Evolutionary conservation across 2,797 vertebrate species (phyloP).

Genomic region (Sebastes cheni): DNA sequence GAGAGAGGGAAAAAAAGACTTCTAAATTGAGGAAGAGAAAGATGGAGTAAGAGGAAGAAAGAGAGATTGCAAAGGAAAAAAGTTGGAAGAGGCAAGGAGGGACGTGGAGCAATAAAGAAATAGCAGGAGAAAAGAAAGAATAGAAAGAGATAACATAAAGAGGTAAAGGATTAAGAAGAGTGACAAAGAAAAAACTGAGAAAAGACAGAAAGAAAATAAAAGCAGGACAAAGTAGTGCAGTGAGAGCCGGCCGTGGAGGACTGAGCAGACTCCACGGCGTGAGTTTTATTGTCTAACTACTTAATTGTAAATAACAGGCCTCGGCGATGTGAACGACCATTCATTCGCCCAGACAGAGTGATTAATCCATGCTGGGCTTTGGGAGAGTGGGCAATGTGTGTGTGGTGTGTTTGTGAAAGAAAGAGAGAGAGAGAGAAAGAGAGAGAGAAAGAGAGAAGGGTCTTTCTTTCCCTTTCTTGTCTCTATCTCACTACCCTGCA

Average conservation of each 20-base stretch:
- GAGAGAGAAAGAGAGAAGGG: constrained; percentile 48
- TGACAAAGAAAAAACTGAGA: neutral
- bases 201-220: neutral
- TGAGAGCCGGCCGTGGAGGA: constrained; percentile 34
- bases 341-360: constrained; percentile 81
- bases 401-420: constrained; percentile 28
- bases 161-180: neutral
- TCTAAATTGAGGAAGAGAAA: neutral
- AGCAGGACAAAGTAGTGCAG: constrained; percentile 12
- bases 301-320: constrained; percentile 81
- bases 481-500: constrained; percentile 61
- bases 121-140: neutral
- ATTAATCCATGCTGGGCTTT: constrained; percentile 81
- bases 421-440: constrained; percentile 40
- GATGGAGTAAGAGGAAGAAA: neutral
- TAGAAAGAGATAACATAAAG: neutral
- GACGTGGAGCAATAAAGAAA: neutral
- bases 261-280: constrained; percentile 68
- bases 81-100: neutral
- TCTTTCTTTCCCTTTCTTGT: constrained; percentile 63
- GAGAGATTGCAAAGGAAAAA: neutral
- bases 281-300: constrained; percentile 81
- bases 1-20: neutral
- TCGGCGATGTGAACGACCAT: constrained; percentile 76
- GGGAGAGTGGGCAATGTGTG: constrained; percentile 53